Evolutionary conservation across 2,113 vertebrate genomes (phyloP), one percentile per base, ranked within the genome.

Genomic region (Cryptotis parvus): DNA sequence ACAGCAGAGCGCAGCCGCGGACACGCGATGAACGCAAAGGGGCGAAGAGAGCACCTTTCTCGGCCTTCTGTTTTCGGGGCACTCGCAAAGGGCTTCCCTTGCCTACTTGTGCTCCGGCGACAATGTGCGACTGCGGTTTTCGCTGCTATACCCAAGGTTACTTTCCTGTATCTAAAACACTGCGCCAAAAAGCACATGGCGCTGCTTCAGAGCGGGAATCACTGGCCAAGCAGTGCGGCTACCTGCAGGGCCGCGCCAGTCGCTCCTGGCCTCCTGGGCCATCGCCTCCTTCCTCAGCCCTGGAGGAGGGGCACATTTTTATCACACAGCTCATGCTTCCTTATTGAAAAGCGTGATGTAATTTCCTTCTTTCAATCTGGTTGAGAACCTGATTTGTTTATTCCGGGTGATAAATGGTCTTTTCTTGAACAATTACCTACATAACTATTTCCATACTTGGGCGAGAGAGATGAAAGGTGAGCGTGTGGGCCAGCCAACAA

Each of bases 301-400:
- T 29, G 97, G 97, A 95, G 96, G 96, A 97, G 97, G 97, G 97
- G 97, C 97, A 96, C 98, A 98, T 97, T 97, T 97, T 97, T 98
- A 95, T 94, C 89, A 84, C 93, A 91, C 97, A 95, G 95, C 97
- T 98, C 97, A 98, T 95, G 97, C 97, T 98, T 98, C 98, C 98
- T 98, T 97, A 97, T 97, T 97, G 97, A 95, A 98, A 94, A 96
- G 95, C 83, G 95, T 98, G 97, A 98, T 96, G 96, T 97, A 96
- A 98, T 96, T 98, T 98, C 98, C 97, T 97, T 92, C 96, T 97
- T 95, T 92, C 94, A 92, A 66, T 91, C 94, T 93, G 87, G 87
- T 95, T 92, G 96, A 82, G 94, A 95, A 95, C 95, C 92, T 95
- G 96, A 97, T 97, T 97, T 94, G 94, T 98, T 97, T 97, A 91